Evolutionary conservation across 2,888 invertebrate species (phyloP).

Genomic region (Volucella inanis): DNA sequence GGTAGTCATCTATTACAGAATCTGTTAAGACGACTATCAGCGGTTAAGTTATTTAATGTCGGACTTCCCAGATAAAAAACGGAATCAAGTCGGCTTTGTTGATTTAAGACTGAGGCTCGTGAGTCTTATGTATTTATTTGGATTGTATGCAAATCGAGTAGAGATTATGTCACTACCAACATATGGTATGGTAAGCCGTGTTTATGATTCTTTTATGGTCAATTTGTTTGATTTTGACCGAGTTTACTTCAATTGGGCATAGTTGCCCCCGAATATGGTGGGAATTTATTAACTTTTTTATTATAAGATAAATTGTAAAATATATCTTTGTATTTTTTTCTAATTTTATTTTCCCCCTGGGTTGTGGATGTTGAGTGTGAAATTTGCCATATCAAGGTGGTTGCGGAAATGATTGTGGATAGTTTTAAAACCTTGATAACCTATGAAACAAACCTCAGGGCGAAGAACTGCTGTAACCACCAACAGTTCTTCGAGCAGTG

Average conservation of each 20-base stretch:
- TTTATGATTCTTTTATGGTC: constrained; percentile 39
- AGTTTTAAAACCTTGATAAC: no score
- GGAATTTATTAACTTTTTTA: constrained; percentile 15
- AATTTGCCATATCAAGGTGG: no score
- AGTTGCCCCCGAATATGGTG: constrained; percentile 43
- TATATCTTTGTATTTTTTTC: neutral
- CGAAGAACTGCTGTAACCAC: no score
- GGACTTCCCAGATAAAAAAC: constrained; percentile 7
- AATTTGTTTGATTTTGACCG: constrained; percentile 34
- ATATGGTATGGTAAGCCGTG: neutral
- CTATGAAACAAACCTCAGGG: no score
- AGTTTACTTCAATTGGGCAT: constrained; percentile 21
- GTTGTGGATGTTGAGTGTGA: no score
- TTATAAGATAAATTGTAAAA: constrained; percentile 2
- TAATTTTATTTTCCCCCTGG: no score
- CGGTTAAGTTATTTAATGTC: neutral
- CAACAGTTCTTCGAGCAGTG: no score
- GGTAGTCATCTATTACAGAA: neutral
- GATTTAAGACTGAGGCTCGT: constrained; percentile 25
- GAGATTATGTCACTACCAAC: constrained; percentile 6
- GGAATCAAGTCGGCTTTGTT: constrained; percentile 9
- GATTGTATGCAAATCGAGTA: constrained; percentile 24
- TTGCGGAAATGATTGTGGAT: no score
- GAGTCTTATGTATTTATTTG: neutral
- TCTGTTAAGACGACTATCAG: constrained; percentile 5